Conservation (phyloP, 30 jellyfish, hydroid and myxozoan species). For the Turritopsis dohrnii region DNA sequence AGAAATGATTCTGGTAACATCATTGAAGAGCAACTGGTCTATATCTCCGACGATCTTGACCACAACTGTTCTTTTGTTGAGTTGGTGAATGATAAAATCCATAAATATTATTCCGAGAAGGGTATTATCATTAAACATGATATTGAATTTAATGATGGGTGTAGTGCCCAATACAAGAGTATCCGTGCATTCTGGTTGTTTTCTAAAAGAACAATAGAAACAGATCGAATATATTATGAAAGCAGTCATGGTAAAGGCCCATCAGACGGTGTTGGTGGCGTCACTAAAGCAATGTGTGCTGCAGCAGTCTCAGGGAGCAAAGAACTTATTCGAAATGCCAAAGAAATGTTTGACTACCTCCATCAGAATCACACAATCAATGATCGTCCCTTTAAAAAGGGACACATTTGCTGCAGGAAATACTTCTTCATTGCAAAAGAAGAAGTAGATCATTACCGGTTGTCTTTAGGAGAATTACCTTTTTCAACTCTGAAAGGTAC, state of each 20-base stretch:
- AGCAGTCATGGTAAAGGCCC: conserved; percentile 42
- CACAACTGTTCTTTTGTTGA: conserved; percentile 55
- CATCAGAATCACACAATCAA: conserved; percentile 20
- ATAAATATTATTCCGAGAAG: conserved; percentile 21
- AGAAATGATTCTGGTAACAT: conserved; percentile 33
- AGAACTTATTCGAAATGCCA: conserved; percentile 32
- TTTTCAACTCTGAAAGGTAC: conserved; percentile 14
- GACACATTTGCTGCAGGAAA: conserved; percentile 21
- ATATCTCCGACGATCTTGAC: conserved; percentile 43
- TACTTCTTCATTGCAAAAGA: conserved; percentile 43
- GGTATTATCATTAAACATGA: conserved; percentile 31
- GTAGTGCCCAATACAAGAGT: conserved; percentile 44
- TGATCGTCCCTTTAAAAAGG: not conserved
- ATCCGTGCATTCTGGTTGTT: conserved; percentile 48
- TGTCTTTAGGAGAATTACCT: conserved; percentile 35
- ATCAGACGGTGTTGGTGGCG: conserved; percentile 55
- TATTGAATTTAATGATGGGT: too few relatives aligned
- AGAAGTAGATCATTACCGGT: conserved; percentile 35
- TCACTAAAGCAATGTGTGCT: conserved; percentile 31
- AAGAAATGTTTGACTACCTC: conserved; percentile 34
- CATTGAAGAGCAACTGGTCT: conserved; percentile 48
- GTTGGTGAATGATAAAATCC: conserved; percentile 35
- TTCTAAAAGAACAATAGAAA: conserved; percentile 30
- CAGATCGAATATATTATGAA: conserved; percentile 41
- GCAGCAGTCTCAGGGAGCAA: conserved; percentile 30